Base-by-base conservation (phyloP, 2,113 vertebrate genomes). In the Phrynosoma blainvillii region DNA sequence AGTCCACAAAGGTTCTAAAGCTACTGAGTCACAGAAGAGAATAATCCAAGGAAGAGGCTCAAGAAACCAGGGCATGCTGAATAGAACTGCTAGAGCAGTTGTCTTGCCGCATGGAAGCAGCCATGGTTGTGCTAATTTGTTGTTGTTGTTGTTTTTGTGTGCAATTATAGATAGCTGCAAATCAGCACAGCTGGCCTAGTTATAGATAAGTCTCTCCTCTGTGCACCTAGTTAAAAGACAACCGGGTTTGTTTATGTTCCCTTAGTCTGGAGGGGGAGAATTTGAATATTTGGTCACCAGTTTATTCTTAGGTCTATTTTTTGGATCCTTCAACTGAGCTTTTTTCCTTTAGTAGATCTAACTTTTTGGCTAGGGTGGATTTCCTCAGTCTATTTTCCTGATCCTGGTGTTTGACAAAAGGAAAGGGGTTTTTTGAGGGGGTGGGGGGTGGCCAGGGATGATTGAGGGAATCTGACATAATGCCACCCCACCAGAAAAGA, bases 391-490 rank as follows among this genome's bases (percentile, higher is more conserved):
- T 56, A 8, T 68, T 82, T 71, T 68, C 42, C 59, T 21, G 78
- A n/a, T 54, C n/a, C 42, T 30, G 21, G 21, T n/a, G 5, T 82
- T 77, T 78, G 52, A 70, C n/a, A 75, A 87, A 83, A 83, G 47
- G 65, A 62, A 82, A 21, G 21, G 8, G 66, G n/a, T 83, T 81
- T 89, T 62, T n/a, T 78, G n/a, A n/a, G n/a, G n/a, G n/a, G n/a
- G n/a, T n/a, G 36, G 36, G 36, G 36, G 36, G 36, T 36, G 23
- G 0, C n/a, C 47, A 85, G 36, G n/a, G 89, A 47, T 0, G 3
- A 52, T 11, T 21, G n/a, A 75, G 52, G 82, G 78, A 7, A 23
- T 73, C 75, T 1, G 65, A 88, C 16, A 89, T 20, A 62, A 70
- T 25, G 9, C 14, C 78, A 11, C 25, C 80, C 1, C 16, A 71